Evolutionary conservation across 2,888 invertebrate genomes (phyloP), one percentile per base, ranked within the genome.

Genomic region (Zelleria hepariella): DNA sequence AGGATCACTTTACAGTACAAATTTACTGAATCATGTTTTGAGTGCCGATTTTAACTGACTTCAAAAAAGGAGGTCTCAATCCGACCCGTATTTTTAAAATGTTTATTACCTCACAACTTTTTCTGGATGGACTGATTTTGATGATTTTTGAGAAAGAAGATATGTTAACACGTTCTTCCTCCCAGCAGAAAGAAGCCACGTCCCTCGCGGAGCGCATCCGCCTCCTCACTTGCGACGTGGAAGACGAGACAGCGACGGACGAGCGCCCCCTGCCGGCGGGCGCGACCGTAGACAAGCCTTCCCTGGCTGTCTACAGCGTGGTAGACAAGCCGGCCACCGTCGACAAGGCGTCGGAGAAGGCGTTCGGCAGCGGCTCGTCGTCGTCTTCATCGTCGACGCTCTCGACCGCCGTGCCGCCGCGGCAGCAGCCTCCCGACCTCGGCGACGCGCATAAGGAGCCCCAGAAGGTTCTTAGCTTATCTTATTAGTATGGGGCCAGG

Each of bases 141-240:
- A n/a, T n/a, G n/a, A n/a, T n/a, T n/a, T n/a, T n/a, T n/a, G n/a
- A n/a, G n/a, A n/a, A n/a, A n/a, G n/a, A n/a, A n/a, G n/a, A n/a
- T n/a, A n/a, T n/a, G n/a, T n/a, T n/a, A n/a, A n/a, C n/a, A n/a
- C 0, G 7, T 10, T 5, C 2, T 32, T 42, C 2, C 5, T 15
- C 32, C 15, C 23, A 53, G 24, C 66, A 78, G 79, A 82, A 92
- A 74, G 91, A 91, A 68, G 95, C 95, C 66, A 93, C 95, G 58
- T 95, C 96, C 0, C 85, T 97, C 48, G 95, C 96, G 60, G 97
- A 97, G 72, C 91, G 96, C 63, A 95, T 97, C 65, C 93, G 95
- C 55, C 93, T 94, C 72, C 84, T 97, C 57, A 97, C 96, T 1
- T 96, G 96, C 73, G 94, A 96, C 75, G 93, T 95, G 48, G 96